A percentile compares a stretch with the other conserved stretches of the same genome.
phyloP scores from a whole-genome alignment of 2,113 vertebrate genomes.

The Alethe diademata region DNA sequence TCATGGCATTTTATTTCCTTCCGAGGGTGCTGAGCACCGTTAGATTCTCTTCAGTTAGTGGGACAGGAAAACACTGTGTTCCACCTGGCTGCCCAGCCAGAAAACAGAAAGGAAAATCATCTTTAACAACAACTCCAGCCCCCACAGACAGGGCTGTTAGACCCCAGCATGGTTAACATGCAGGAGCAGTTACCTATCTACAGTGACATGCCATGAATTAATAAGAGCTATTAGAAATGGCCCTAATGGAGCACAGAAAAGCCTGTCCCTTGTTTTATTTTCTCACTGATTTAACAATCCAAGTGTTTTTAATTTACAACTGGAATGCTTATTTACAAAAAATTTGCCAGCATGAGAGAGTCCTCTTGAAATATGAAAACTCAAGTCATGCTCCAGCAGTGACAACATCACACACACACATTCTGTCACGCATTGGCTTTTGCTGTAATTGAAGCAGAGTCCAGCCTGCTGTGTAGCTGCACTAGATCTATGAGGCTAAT shows the following conservation, averaged over 20 bases:
- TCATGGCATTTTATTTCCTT: not conserved
- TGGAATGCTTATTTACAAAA: slow-evolving; percentile 42
- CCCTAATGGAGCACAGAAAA: not conserved
- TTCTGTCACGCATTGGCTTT: slow-evolving; percentile 32
- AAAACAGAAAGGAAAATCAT: not conserved
- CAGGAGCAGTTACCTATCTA: not conserved
- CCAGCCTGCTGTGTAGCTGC: not conserved
- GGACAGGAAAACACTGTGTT: not conserved
- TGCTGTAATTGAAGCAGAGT: slow-evolving; percentile 9
- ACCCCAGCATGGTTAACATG: not conserved
- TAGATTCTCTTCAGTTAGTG: not conserved
- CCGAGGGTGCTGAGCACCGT: not conserved
- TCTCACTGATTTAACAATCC: slow-evolving; percentile 10
- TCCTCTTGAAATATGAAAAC: slow-evolving; percentile 27
- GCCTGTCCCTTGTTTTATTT: slow-evolving; percentile 2
- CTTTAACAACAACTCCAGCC: not conserved
- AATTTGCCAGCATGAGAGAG: not conserved
- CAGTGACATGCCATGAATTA: not conserved
- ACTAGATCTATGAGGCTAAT: not conserved
- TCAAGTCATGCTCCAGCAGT: not conserved
- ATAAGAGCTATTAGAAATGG: not conserved
- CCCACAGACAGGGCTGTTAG: not conserved
- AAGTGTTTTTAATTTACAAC: slow-evolving; percentile 62
- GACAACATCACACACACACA: not conserved
- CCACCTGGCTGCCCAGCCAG: not conserved